Percentiles rank a stretch among this genome's conserved stretches.
phyloP scores from a whole-genome alignment of 2,113 vertebrate species.

The Loxodonta africana region DNA sequence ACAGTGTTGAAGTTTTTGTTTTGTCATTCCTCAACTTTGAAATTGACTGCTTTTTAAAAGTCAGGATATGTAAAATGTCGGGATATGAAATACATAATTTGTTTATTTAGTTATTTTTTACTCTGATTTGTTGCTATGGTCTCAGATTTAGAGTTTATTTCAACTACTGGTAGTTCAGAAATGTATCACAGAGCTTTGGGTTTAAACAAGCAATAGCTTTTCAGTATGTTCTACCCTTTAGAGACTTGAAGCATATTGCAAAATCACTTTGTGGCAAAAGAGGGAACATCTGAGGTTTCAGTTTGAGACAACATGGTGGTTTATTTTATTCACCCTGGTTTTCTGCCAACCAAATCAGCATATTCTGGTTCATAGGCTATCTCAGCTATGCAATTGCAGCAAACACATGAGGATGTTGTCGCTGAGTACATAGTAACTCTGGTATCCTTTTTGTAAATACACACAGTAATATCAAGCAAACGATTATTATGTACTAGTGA shows the following conservation, averaged over 20 bases:
- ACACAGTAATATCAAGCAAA: conserved; percentile 46
- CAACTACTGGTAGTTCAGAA: background rate
- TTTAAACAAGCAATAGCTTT: conserved; percentile 2
- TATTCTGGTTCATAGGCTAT: conserved; percentile 41
- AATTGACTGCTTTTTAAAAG: background rate
- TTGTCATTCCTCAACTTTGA: background rate
- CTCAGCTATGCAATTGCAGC: conserved; percentile 53
- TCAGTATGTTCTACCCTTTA: background rate
- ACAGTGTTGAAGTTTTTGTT: background rate
- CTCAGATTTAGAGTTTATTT: conserved; percentile 34
- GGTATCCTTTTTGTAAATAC: conserved; percentile 43
- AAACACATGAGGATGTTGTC: conserved; percentile 21
- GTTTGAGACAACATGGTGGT: conserved; percentile 18
- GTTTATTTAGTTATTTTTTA: conserved; percentile 7
- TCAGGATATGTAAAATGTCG: background rate
- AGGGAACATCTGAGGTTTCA: conserved; percentile 52
- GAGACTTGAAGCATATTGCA: background rate
- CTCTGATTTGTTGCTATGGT: background rate
- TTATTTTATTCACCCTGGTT: conserved; percentile 59
- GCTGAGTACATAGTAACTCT: background rate
- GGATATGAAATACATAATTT: background rate
- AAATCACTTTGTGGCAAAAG: conserved; percentile 46
- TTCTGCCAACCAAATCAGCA: conserved; percentile 57
- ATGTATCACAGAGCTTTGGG: background rate
- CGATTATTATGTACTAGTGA: conserved; percentile 41